phyloP scores from a whole-genome alignment of 2,113 vertebrate genomes.

The Empidonax alnorum region DNA sequence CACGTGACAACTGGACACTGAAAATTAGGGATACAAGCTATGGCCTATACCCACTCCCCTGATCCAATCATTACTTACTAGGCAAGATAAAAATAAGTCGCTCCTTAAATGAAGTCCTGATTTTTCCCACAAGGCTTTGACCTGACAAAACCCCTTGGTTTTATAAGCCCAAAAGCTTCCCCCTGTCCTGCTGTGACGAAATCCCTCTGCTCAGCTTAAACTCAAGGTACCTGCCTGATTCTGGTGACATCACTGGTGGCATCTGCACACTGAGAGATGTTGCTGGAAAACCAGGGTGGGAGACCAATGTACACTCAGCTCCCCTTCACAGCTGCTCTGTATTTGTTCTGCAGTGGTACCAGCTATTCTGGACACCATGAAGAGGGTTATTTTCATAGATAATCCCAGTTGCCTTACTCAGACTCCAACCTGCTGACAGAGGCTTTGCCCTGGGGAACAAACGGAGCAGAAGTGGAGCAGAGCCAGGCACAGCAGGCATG shows the following conservation, averaged over 20 bases:
- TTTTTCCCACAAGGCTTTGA: neutral
- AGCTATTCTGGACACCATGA: neutral
- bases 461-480: neutral
- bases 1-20: neutral
- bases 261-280: neutral
- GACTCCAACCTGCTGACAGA: neutral
- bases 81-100: neutral
- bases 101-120: neutral
- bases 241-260: neutral
- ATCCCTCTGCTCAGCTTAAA: neutral
- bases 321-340: neutral
- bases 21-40: neutral
- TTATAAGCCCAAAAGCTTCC: neutral
- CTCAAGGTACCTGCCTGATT: neutral
- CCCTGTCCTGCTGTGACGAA: neutral
- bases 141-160: neutral
- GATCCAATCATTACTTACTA: neutral
- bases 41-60: neutral
- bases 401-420: neutral
- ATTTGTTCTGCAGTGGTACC: neutral
- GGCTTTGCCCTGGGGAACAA: neutral
- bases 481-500: neutral
- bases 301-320: neutral
- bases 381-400: neutral
- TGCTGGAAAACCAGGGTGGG: neutral